Base-by-base conservation (phyloP, 2,888 invertebrate species). In the Drosophila diplacantha region DNA sequence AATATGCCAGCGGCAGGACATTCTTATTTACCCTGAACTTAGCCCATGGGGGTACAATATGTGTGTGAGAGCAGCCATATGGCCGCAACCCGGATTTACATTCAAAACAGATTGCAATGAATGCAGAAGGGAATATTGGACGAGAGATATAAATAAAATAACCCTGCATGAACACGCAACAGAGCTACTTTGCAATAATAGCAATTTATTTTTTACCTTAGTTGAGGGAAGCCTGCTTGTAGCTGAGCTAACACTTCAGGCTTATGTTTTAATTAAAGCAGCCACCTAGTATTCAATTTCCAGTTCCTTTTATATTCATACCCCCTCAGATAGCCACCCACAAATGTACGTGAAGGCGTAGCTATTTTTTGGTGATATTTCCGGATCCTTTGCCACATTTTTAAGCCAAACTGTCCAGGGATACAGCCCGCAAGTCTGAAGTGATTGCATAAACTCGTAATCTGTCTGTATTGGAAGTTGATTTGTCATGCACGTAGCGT, bases 401-500 rank as follows among this genome's bases (percentile, higher is more conserved):
- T 52, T 44, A 32, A 31, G n/a, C 32, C 34, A 46, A 32, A 46
- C 47, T 18, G 44, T 11, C 14, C 39, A 20, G n/a, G 22, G 9
- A 35, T 35, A 16, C 20, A 22, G 41, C 29, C 31, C 44, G 32
- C 26, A 35, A 55, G 34, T 55, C 65, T 64, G 22, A 35, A 63
- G 46, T 47, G 60, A 39, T 38, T 44, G 53, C 62, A 64, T 22
- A 64, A n/a, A 60, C 43, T 62, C 62, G 65, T 64, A 64, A 64
- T 62, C 65, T 53, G 55, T 54, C 38, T 44, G 65, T 54, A 68
- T 66, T 65, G 65, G 41, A 55, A 71, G 62, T 50, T 64, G 64
- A 81, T 75, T 78, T 81, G 75, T 54, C 75, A 78, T 78, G 81
- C 78, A 77, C 51, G 67, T 69, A 78, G 83, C 83, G 81, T 78